These are phyloP conservation scores for Merodon equestris DNA, from an alignment of 2,888 invertebrate genomes.

Conservation along the genomic window DNA sequence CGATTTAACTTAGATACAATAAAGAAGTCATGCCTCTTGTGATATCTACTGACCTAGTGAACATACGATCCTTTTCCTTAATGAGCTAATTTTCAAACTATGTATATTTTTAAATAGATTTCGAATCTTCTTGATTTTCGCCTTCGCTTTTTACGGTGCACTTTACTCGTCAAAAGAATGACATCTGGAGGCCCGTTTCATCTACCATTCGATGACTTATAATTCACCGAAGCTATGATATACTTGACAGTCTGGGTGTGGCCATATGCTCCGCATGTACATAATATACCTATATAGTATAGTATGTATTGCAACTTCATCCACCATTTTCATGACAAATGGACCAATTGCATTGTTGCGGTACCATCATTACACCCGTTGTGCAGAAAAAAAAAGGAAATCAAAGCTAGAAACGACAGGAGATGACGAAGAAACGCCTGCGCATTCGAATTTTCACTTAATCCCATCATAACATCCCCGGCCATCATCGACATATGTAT, in stretches of 20 bases:
- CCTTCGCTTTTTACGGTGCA: no score
- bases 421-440: conserved; percentile 37
- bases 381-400: conserved; percentile 32
- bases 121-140: no score
- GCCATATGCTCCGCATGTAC: conserved; percentile 21
- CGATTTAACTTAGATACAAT: no score
- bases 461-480: conserved; percentile 18
- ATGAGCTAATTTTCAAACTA: no score
- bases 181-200: no score
- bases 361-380: conserved; percentile 19
- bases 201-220: no score
- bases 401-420: conserved; percentile 8
- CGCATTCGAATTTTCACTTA: conserved; percentile 29
- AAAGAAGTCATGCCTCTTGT: no score
- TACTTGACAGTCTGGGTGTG: conserved; percentile 35
- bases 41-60: no score
- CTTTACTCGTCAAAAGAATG: no score
- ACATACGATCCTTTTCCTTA: no score
- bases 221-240: no score
- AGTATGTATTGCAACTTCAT: conserved; percentile 24
- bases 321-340: conserved; percentile 10
- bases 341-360: conserved; percentile 66
- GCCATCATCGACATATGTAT: conserved; percentile 20
- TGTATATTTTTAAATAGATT: no score
- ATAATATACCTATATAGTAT: conserved; percentile 3